Evolutionary conservation across 2,797 vertebrate species (phyloP).

Genomic region (Nothura maculosa): DNA sequence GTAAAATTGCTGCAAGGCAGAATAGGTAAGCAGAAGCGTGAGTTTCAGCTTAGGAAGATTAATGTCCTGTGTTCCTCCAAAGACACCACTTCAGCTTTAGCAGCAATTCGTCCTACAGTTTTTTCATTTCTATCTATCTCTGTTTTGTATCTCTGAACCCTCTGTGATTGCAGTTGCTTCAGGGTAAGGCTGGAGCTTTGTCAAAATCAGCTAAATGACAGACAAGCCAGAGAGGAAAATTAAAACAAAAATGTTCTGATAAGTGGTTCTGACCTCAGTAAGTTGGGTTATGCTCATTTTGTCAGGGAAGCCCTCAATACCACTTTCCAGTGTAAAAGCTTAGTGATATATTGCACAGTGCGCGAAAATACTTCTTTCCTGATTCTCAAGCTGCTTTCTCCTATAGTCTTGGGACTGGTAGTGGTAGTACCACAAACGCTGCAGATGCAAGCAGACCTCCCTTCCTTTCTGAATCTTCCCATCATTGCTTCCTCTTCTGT

Average conservation of each 20-base stretch:
- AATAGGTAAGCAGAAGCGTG: slow-evolving; percentile 56
- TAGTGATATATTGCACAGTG: slow-evolving; percentile 3
- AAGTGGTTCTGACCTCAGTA: slow-evolving; percentile 31
- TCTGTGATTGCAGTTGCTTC: slow-evolving; percentile 24
- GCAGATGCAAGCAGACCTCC: slow-evolving; percentile 1
- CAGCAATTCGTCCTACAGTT: slow-evolving; percentile 13
- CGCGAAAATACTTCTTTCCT: slow-evolving; percentile 34
- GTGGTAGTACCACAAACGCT: neutral
- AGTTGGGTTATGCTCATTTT: slow-evolving; percentile 9
- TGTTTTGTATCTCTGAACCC: neutral
- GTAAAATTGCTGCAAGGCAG: slow-evolving; percentile 60
- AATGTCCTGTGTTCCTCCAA: slow-evolving; percentile 44
- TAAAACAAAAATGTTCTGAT: slow-evolving; percentile 10
- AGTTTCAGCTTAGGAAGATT: slow-evolving; percentile 56
- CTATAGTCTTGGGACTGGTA: slow-evolving; percentile 27
- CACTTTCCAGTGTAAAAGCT: neutral
- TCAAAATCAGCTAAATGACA: slow-evolving; percentile 50
- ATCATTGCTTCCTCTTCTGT: neutral
- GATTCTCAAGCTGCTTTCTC: slow-evolving; percentile 24
- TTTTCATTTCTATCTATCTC: neutral
- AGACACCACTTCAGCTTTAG: slow-evolving; percentile 42
- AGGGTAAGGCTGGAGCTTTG: slow-evolving; percentile 16
- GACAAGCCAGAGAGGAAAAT: slow-evolving; percentile 14
- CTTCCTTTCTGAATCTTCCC: neutral
- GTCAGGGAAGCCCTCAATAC: neutral